These are phyloP conservation scores for Beroe forskalii DNA, from an alignment of 37 sponge, comb jelly and placozoan genomes.

Conservation along the genomic window DNA sequence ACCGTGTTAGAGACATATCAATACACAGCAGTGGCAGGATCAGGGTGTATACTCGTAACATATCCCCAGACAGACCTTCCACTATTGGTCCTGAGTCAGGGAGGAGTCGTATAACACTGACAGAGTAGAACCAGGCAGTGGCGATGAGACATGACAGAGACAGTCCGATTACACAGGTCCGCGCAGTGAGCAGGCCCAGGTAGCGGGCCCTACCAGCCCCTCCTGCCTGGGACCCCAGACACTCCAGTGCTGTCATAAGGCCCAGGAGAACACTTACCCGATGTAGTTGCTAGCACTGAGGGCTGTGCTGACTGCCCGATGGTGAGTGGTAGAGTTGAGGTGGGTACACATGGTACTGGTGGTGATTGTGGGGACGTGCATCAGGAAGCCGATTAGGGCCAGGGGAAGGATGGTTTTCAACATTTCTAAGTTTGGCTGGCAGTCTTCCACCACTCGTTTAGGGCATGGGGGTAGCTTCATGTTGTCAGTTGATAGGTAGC, in stretches of 20 bases:
- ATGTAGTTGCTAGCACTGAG: slow-evolving; percentile 25
- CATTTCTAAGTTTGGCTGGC: not conserved
- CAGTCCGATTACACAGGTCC: slow-evolving; percentile 10
- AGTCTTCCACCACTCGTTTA: not conserved
- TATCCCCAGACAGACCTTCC: not conserved
- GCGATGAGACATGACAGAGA: not conserved
- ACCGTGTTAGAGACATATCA: slow-evolving; percentile 13
- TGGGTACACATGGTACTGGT: slow-evolving; percentile 20
- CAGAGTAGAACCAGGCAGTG: slow-evolving; percentile 22
- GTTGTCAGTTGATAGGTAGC: not conserved
- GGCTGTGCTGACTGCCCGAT: not conserved
- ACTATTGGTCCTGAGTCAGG: not conserved
- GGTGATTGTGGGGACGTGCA: slow-evolving; percentile 7
- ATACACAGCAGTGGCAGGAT: not conserved
- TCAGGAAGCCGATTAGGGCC: slow-evolving; percentile 2
- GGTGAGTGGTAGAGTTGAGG: slow-evolving; percentile 35
- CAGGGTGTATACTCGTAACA: slow-evolving; percentile 22
- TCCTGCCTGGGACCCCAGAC: slow-evolving; percentile 44
- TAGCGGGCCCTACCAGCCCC: slow-evolving; percentile 13
- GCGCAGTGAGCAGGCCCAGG: slow-evolving; percentile 31
- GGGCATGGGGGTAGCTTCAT: not conserved
- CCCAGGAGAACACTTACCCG: slow-evolving; percentile 21
- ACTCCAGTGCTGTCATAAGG: slow-evolving; percentile 34
- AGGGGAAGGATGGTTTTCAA: slow-evolving; percentile 1
- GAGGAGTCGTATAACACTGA: not conserved